phyloP scores from a whole-genome alignment of 1,140 invertebrate genomes.

The Drosophila pseudoobscura region DNA sequence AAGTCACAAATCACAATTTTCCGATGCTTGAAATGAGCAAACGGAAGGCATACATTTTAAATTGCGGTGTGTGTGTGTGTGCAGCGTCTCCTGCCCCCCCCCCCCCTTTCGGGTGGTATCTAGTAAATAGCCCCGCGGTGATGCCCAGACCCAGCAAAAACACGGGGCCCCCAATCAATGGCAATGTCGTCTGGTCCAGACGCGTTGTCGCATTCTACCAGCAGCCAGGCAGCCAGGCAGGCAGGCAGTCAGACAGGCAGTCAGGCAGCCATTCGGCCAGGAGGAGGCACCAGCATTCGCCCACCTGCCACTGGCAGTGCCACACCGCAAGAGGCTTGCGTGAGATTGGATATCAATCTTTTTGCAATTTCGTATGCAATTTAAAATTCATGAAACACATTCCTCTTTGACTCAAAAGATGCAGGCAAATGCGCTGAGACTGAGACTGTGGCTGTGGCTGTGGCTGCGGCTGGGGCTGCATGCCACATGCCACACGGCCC shows the following conservation, averaged over 20 bases:
- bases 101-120: constrained; percentile 19
- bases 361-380: constrained; percentile 82
- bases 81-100: background rate
- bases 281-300: constrained; percentile 27
- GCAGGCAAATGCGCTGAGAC: constrained; percentile 68
- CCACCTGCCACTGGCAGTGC: constrained; percentile 52
- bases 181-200: constrained; percentile 55
- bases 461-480: constrained; percentile 8
- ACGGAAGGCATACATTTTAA: constrained; percentile 81
- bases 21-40: constrained; percentile 80
- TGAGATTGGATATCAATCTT: constrained; percentile 83
- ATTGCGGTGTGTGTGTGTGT: constrained; percentile 36
- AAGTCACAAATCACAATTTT: constrained; percentile 83
- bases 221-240: background rate
- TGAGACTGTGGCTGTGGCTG: constrained; percentile 5
- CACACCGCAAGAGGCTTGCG: constrained; percentile 60
- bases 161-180: constrained; percentile 58
- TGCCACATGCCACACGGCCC: constrained; percentile 16
- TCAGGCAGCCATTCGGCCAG: background rate
- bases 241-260: background rate
- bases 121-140: constrained; percentile 60
- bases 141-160: constrained; percentile 10
- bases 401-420: constrained; percentile 79
- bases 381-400: constrained; percentile 83
- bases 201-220: constrained; percentile 43